These are phyloP conservation scores for Eudasyphora cyanicolor DNA, from an alignment of 2,888 invertebrate genomes.

Conservation along the genomic window DNA sequence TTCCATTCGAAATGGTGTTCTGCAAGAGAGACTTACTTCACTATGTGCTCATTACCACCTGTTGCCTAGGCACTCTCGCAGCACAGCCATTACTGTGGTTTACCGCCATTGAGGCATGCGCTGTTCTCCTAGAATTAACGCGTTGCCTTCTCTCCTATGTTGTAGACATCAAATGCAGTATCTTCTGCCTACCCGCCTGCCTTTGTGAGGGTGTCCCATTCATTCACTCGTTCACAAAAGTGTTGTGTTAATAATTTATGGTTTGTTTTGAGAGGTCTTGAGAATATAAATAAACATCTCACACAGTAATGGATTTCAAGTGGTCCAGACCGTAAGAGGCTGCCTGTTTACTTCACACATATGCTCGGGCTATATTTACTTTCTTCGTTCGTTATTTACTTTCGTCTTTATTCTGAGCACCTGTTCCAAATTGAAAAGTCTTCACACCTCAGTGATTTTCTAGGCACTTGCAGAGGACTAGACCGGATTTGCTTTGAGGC, in stretches of 20 bases:
- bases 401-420: constrained; percentile 4
- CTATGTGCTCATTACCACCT: not conserved
- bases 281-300: not conserved
- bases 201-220: no score
- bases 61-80: no score
- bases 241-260: not conserved
- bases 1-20: not conserved
- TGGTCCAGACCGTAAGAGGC: not conserved
- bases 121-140: not conserved
- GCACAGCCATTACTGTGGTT: no score
- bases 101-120: not conserved
- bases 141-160: not conserved
- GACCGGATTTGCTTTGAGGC: no score
- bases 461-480: no score
- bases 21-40: not conserved
- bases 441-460: constrained; percentile 25
- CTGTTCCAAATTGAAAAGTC: not conserved
- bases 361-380: not conserved
- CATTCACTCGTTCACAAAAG: not conserved
- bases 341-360: not conserved
- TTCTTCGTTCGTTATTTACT: not conserved
- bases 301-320: not conserved
- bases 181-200: no score
- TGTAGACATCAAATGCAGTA: no score
- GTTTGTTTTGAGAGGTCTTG: not conserved